phyloP scores from a whole-genome alignment of 2,797 vertebrate genomes.

The Chrosomus eos region DNA sequence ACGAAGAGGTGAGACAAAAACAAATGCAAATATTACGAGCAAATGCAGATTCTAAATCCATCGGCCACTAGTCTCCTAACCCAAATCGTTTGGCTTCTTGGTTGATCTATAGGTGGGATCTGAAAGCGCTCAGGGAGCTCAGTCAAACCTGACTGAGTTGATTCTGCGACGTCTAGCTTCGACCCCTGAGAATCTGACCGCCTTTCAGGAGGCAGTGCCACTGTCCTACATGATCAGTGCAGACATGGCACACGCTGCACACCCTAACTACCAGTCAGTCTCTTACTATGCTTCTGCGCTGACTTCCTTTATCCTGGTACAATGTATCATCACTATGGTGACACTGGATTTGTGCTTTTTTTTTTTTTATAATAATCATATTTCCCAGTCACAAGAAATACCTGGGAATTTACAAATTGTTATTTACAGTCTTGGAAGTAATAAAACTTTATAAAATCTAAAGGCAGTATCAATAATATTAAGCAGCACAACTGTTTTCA shows the following conservation, averaged over 20 bases:
- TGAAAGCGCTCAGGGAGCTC: slow-evolving; percentile 90
- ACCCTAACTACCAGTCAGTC: slow-evolving; percentile 88
- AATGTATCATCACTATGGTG: background rate
- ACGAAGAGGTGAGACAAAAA: slow-evolving; percentile 86
- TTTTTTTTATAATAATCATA: background rate
- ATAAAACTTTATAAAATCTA: background rate
- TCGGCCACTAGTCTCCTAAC: background rate
- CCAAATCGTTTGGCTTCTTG: background rate
- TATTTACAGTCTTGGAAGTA: background rate
- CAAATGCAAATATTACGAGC: background rate
- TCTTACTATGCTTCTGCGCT: background rate
- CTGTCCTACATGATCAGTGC: slow-evolving; percentile 96
- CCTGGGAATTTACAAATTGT: background rate
- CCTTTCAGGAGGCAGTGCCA: slow-evolving; percentile 91
- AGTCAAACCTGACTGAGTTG: slow-evolving; percentile 93
- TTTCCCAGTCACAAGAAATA: background rate
- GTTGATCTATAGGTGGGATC: slow-evolving; percentile 86
- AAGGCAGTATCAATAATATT: background rate
- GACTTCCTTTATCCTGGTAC: background rate
- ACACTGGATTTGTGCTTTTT: background rate
- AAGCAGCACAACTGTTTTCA: background rate
- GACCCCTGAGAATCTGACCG: slow-evolving; percentile 80
- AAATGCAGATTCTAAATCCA: background rate
- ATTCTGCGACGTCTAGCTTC: slow-evolving; percentile 88
- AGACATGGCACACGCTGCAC: slow-evolving; percentile 95